A percentile compares a stretch with the other conserved stretches of the same genome.
Evolutionary conservation across 2,888 invertebrate genomes (phyloP).

Genomic region (Salpingus planirostris): DNA sequence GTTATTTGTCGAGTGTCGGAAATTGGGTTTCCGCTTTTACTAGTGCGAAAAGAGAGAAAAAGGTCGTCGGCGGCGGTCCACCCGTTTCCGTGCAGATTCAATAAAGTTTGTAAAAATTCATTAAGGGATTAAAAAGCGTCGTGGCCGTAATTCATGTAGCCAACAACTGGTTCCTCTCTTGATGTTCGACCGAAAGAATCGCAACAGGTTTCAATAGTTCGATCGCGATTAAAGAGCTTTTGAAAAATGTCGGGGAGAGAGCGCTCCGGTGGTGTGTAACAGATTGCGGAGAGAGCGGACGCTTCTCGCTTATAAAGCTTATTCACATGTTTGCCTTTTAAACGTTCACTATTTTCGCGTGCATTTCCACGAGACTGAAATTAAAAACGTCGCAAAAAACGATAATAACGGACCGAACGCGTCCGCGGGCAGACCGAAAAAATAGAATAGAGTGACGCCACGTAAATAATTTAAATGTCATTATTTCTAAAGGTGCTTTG

Average conservation of each 20-base stretch:
- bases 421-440: background rate
- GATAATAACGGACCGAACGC: background rate
- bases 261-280: conserved; percentile 31
- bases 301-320: conserved; percentile 25
- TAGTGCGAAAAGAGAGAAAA: no score
- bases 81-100: background rate
- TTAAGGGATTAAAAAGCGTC: conserved; percentile 4
- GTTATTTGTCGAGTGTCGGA: no score
- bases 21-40: no score
- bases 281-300: conserved; percentile 36
- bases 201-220: conserved; percentile 43
- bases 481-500: background rate
- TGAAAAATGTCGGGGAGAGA: conserved; percentile 36
- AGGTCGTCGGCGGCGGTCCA: no score
- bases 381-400: conserved; percentile 8
- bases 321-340: conserved; percentile 32
- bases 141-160: conserved; percentile 21
- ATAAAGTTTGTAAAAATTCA: conserved; percentile 3
- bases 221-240: conserved; percentile 42
- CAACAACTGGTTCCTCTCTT: conserved; percentile 20
- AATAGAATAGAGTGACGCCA: conserved; percentile 1
- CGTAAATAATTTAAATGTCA: conserved; percentile 6
- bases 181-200: conserved; percentile 26
- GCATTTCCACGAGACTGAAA: conserved; percentile 7
- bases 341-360: conserved; percentile 6